Conservation (phyloP, 2,113 vertebrate species). For the Burhinus oedicnemus region DNA sequence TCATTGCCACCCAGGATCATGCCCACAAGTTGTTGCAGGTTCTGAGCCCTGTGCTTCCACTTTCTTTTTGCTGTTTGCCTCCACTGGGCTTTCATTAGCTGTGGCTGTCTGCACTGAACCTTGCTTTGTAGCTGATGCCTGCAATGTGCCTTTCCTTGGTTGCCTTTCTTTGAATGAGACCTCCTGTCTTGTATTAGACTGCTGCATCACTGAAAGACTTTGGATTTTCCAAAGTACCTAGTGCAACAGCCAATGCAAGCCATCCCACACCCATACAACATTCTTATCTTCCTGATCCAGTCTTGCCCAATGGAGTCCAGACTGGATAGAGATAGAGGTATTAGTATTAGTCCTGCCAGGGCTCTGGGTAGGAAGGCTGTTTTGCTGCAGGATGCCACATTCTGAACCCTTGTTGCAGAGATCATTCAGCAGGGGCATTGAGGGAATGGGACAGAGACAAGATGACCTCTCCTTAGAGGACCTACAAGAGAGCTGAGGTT, state of each 20-base stretch:
- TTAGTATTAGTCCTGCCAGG: background rate
- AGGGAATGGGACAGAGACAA: background rate
- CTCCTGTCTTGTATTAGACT: background rate
- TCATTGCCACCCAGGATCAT: background rate
- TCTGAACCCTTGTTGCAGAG: background rate
- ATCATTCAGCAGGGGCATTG: background rate
- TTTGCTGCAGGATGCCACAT: background rate
- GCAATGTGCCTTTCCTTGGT: background rate
- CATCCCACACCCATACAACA: background rate
- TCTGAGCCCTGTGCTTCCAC: background rate
- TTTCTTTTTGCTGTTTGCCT: background rate
- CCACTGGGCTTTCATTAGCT: background rate
- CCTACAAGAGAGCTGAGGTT: background rate
- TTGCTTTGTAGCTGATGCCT: background rate
- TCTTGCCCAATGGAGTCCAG: background rate
- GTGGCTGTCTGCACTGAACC: background rate
- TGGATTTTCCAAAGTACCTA: background rate
- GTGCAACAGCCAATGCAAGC: background rate
- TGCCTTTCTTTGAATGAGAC: background rate
- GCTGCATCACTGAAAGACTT: background rate
- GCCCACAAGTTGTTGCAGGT: background rate
- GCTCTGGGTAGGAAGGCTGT: background rate
- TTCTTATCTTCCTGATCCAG: background rate
- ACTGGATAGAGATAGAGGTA: background rate
- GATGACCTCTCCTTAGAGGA: background rate